phyloP scores from a whole-genome alignment of 2,888 invertebrate genomes.

The Euplexia lucipara region DNA sequence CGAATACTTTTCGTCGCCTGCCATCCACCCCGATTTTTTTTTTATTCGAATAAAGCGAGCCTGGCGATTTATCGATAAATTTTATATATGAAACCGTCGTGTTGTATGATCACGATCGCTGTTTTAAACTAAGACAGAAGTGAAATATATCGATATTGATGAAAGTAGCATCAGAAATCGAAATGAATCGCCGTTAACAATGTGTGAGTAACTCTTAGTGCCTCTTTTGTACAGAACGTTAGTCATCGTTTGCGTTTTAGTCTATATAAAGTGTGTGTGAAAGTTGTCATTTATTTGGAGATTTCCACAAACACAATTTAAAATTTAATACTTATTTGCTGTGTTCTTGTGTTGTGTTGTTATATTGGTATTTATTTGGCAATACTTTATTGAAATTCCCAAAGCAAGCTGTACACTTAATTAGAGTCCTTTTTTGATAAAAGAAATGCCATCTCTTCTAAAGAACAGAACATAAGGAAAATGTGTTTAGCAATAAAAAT shows the following conservation, averaged over 20 bases:
- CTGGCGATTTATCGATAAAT: conserved; percentile 86
- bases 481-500: conserved; percentile 52
- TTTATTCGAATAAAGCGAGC: conserved; percentile 78
- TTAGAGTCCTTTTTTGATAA: background rate
- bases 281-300: conserved; percentile 1
- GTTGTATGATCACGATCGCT: conserved; percentile 86
- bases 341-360: background rate
- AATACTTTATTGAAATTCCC: background rate
- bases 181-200: conserved; percentile 61
- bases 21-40: conserved; percentile 75
- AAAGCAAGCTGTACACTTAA: background rate
- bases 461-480: conserved; percentile 28
- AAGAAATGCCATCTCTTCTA: background rate
- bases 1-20: conserved; percentile 90
- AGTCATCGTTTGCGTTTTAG: conserved; percentile 42
- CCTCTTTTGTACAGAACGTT: conserved; percentile 29
- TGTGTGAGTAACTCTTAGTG: conserved; percentile 33
- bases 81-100: conserved; percentile 84
- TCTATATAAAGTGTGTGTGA: conserved; percentile 15
- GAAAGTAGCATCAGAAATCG: conserved; percentile 64
- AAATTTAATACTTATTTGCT: background rate
- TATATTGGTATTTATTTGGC: background rate
- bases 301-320: conserved; percentile 6
- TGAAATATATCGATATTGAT: conserved; percentile 76
- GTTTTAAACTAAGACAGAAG: conserved; percentile 76